Conservation (phyloP, 2,888 invertebrate genomes). For the Seira ritae region DNA sequence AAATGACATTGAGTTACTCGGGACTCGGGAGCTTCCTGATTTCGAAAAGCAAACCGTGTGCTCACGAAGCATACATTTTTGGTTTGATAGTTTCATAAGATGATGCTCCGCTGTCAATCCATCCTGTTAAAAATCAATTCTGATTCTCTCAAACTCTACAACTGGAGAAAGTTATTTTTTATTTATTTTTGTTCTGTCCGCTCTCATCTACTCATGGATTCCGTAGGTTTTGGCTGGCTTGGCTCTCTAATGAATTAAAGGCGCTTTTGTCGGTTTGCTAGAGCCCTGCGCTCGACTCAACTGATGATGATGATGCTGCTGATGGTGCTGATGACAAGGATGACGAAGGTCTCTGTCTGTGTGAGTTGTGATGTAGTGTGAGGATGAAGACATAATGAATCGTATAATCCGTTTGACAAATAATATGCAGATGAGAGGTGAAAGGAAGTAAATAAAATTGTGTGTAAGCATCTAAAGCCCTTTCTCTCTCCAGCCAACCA, state of each 20-base stretch:
- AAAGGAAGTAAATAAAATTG: constrained; percentile 20
- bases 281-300: background rate
- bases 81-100: too few species aligned
- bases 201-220: background rate
- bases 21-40: too few species aligned
- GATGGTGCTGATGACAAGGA: background rate
- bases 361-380: constrained; percentile 14
- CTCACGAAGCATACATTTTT: too few species aligned
- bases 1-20: too few species aligned
- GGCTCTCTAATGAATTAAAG: constrained; percentile 16
- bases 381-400: constrained; percentile 14
- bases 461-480: background rate
- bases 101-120: too few species aligned
- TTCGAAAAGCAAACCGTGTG: too few species aligned
- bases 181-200: too few species aligned
- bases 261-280: constrained; percentile 7
- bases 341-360: background rate
- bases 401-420: constrained; percentile 24
- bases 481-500: background rate
- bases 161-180: too few species aligned
- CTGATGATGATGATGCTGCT: background rate
- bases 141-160: too few species aligned
- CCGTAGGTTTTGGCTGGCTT: background rate
- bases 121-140: too few species aligned
- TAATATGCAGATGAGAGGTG: constrained; percentile 21